Evolutionary conservation across 2,113 vertebrate species (phyloP).

Genomic region (Oceanodroma tethys): DNA sequence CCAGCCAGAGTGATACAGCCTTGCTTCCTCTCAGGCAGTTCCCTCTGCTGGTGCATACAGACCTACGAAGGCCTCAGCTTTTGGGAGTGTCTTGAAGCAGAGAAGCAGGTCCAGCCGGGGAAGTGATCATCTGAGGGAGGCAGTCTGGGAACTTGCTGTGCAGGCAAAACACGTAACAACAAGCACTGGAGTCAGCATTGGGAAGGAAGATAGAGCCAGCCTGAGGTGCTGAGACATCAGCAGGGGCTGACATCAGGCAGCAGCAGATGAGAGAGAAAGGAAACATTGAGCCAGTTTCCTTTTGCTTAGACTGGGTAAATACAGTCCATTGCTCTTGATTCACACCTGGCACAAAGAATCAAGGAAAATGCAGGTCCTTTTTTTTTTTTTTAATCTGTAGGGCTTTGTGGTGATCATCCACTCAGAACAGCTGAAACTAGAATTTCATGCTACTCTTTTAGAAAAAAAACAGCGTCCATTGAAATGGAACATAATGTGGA

Average conservation of each 20-base stretch:
- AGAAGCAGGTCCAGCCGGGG: constrained; percentile 52
- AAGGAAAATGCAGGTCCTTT: not conserved
- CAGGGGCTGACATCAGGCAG: not conserved
- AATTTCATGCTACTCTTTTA: not conserved
- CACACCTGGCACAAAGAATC: not conserved
- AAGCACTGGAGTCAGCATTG: constrained; percentile 50
- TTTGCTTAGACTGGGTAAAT: not conserved
- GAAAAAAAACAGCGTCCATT: not conserved
- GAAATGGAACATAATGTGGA: not conserved
- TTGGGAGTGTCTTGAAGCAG: constrained; percentile 60
- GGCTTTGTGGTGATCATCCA: not conserved
- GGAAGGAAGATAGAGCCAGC: constrained; percentile 26
- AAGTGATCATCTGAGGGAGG: constrained; percentile 3
- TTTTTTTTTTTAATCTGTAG: not conserved
- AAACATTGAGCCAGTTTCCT: not conserved
- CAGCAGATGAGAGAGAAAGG: not conserved
- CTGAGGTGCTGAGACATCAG: constrained; percentile 43
- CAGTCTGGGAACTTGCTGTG: constrained; percentile 56
- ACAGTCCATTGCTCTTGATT: not conserved
- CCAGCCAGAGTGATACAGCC: not conserved
- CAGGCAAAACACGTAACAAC: constrained; percentile 53
- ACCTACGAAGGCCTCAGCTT: not conserved
- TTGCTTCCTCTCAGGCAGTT: not conserved
- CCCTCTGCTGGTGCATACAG: not conserved
- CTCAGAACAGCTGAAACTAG: not conserved